phyloP scores from a whole-genome alignment of 2,113 vertebrate genomes.

The Saguinus imperator region DNA sequence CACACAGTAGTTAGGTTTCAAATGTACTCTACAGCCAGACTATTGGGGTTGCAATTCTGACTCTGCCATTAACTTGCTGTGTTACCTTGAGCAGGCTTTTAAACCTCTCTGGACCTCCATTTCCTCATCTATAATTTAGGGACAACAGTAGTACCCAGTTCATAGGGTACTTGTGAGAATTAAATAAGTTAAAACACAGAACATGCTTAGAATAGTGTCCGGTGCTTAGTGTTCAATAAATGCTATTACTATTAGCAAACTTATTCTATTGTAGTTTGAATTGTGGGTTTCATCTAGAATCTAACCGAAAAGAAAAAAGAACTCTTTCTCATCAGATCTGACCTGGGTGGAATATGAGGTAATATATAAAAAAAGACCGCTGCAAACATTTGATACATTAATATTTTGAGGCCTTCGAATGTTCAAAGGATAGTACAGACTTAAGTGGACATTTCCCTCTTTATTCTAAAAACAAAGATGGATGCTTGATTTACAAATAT shows the following conservation, averaged over 20 bases:
- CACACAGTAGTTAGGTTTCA: conserved; percentile 2
- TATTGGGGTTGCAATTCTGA: not conserved
- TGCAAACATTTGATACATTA: not conserved
- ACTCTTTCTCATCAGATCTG: conserved; percentile 5
- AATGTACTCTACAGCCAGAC: conserved; percentile 2
- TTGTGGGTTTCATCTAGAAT: conserved; percentile 19
- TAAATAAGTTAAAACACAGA: conserved; percentile 18
- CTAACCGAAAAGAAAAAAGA: not conserved
- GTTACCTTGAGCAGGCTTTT: not conserved
- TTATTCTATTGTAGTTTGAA: conserved; percentile 34
- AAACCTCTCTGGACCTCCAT: not conserved
- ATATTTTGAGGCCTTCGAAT: not conserved
- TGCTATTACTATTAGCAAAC: not conserved
- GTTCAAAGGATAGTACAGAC: not conserved
- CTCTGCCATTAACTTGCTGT: conserved; percentile 29
- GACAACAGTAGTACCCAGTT: not conserved
- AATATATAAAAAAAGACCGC: not conserved
- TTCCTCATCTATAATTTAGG: not conserved
- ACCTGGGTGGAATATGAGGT: not conserved
- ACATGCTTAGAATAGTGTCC: not conserved
- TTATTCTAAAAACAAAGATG: not conserved
- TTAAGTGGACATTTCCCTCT: not conserved
- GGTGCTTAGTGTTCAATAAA: not conserved
- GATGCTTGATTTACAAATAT: not conserved
- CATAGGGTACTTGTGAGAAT: not conserved